Evolutionary conservation across 1,140 invertebrate genomes (phyloP).

Genomic region (Ptiloglossa arizonensis): DNA sequence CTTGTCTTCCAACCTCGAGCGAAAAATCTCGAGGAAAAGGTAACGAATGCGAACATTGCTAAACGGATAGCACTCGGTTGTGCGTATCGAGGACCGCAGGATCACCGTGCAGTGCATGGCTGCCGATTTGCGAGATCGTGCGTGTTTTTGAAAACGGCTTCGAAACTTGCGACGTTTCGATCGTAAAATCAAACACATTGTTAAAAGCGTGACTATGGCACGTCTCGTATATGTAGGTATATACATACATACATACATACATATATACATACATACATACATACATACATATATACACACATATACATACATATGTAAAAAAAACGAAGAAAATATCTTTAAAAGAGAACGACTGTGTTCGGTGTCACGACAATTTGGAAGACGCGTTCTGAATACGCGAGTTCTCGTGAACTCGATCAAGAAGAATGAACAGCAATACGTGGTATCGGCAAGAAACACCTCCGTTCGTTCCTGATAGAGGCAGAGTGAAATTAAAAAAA

Average conservation of each 20-base stretch:
- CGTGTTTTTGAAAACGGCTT: conserved; percentile 22
- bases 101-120: conserved; percentile 13
- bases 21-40: conserved; percentile 9
- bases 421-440: conserved; percentile 42
- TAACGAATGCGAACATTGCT: conserved; percentile 35
- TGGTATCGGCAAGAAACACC: conserved; percentile 26
- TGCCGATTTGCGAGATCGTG: conserved; percentile 58
- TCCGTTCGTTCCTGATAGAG: background rate
- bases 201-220: background rate
- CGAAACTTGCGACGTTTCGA: background rate
- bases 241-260: too few species aligned
- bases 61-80: conserved; percentile 34
- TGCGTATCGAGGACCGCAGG: conserved; percentile 48
- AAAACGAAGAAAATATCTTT: background rate
- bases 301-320: too few species aligned
- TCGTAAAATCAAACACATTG: background rate
- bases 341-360: background rate
- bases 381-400: conserved; percentile 62
- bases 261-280: too few species aligned
- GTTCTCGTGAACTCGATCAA: conserved; percentile 45
- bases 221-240: too few species aligned
- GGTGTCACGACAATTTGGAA: conserved; percentile 60
- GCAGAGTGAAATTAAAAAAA: conserved; percentile 25
- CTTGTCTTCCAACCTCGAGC: too few species aligned
- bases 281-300: too few species aligned